Conservation (phyloP, 2,797 vertebrate species). For the Chelidonichthys spinosus region DNA sequence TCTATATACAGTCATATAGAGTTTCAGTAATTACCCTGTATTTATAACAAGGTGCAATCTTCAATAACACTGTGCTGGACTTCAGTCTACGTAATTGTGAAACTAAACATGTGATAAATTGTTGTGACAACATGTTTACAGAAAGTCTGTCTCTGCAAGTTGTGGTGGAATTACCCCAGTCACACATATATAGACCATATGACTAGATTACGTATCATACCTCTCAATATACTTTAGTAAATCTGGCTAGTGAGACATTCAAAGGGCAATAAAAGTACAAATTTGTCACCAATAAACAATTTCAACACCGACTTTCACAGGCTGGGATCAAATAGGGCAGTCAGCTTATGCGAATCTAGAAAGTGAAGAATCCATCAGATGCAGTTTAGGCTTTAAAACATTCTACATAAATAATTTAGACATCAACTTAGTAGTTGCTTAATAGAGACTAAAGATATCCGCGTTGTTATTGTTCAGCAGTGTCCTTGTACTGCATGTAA, state of each 20-base stretch:
- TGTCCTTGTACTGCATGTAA: neutral
- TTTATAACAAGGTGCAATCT: neutral
- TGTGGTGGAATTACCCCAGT: neutral
- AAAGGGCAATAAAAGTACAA: neutral
- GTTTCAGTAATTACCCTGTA: neutral
- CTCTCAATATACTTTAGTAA: no score
- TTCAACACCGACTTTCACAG: neutral
- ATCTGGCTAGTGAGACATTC: neutral
- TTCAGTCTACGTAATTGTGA: neutral
- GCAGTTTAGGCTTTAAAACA: neutral
- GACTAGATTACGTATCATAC: no score
- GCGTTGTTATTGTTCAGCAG: neutral
- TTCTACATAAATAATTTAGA: neutral
- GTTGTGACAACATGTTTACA: conserved; percentile 7
- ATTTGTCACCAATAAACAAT: conserved; percentile 3
- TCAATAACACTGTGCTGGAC: neutral
- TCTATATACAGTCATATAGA: neutral
- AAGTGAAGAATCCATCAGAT: conserved; percentile 2
- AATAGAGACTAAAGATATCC: neutral
- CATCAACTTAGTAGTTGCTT: neutral
- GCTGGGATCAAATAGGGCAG: neutral
- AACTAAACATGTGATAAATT: neutral
- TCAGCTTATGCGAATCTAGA: neutral
- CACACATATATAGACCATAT: neutral
- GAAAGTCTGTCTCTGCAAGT: conserved; percentile 3